A percentile compares a stretch with the other conserved stretches of the same genome.
phyloP scores from a whole-genome alignment of 2,797 vertebrate species.

The Sciurus carolinensis region DNA sequence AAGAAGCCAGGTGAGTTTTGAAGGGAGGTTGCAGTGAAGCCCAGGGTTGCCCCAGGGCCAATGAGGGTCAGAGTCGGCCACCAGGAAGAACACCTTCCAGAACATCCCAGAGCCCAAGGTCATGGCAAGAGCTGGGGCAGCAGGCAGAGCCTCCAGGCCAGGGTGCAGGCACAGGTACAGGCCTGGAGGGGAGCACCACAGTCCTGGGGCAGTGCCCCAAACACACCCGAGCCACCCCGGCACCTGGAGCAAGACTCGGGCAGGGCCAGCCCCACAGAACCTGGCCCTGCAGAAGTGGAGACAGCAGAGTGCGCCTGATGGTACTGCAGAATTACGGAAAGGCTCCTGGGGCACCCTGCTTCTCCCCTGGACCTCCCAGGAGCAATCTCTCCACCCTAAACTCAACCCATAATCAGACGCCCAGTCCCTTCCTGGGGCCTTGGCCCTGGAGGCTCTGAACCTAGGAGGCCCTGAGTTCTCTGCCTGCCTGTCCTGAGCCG shows the following conservation, averaged over 20 bases:
- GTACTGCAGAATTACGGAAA: neutral
- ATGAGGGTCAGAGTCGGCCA: neutral
- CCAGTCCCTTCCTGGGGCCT: neutral
- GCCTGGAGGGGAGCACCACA: neutral
- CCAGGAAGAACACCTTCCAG: too few relatives aligned
- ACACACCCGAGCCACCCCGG: too few relatives aligned
- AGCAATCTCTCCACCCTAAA: neutral
- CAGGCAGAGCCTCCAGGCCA: neutral
- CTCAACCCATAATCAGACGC: neutral
- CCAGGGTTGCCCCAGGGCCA: neutral
- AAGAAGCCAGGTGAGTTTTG: neutral
- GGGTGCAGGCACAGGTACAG: neutral
- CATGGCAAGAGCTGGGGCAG: neutral
- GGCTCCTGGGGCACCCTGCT: neutral
- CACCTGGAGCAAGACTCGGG: too few relatives aligned
- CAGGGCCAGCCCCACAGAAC: neutral
- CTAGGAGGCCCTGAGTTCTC: neutral
- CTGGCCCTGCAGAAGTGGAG: neutral
- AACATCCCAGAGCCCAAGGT: too few relatives aligned
- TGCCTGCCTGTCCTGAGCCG: neutral
- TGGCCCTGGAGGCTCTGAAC: neutral
- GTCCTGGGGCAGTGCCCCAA: too few relatives aligned
- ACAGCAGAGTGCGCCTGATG: neutral
- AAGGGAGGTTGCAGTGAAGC: rapidly evolving
- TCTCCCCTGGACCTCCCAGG: neutral